Evolutionary conservation across 2,797 vertebrate species (phyloP).

Genomic region (Spatula clypeata): DNA sequence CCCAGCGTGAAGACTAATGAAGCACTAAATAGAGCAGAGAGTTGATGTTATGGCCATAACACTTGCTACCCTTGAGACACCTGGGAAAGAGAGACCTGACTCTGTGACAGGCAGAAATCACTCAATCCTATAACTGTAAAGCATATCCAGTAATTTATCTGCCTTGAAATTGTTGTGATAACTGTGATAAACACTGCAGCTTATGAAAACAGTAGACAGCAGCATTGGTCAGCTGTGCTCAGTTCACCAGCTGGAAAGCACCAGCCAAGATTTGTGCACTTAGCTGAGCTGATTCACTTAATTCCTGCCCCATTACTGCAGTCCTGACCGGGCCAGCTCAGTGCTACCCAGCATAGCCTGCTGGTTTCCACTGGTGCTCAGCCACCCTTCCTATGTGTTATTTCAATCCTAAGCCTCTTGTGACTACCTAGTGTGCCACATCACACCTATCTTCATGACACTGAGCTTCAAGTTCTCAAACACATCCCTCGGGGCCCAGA

Average conservation of each 20-base stretch:
- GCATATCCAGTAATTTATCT: background rate
- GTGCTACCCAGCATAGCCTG: background rate
- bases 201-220: background rate
- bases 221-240: background rate
- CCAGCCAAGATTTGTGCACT: rapidly evolving
- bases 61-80: conserved; percentile 8
- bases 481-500: background rate
- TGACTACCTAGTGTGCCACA: background rate
- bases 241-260: background rate
- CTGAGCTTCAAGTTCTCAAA: background rate
- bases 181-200: background rate
- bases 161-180: background rate
- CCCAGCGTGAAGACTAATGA: background rate
- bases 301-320: background rate
- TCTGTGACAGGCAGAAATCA: background rate
- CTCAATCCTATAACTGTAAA: background rate
- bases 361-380: background rate
- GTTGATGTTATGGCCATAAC: background rate
- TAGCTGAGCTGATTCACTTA: background rate
- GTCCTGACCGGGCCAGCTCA: background rate
- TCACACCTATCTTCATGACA: background rate
- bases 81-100: background rate
- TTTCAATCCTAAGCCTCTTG: background rate
- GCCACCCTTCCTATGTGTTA: background rate
- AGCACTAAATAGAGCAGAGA: conserved; percentile 34